Percentiles rank a stretch among this genome's conserved stretches.
Conservation (phyloP, 2,888 invertebrate species). For the Bruchidius siliquastri region DNA sequence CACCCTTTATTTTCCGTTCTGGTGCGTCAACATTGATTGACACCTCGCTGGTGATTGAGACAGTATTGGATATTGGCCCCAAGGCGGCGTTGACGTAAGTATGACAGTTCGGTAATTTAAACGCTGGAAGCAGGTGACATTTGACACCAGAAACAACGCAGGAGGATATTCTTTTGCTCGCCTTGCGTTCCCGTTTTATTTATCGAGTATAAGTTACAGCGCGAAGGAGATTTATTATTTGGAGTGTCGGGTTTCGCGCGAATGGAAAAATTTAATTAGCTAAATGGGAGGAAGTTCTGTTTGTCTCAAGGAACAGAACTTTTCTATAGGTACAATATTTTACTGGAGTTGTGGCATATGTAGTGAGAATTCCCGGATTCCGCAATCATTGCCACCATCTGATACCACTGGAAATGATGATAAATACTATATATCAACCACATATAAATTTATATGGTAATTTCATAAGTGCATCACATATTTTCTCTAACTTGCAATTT, state of each 20-base stretch:
- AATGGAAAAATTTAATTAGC: not conserved
- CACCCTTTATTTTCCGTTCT: not conserved
- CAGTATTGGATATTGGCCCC: not conserved
- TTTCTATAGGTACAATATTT: not conserved
- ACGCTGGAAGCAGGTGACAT: slow-evolving; percentile 25
- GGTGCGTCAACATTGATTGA: not conserved
- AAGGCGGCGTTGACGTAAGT: slow-evolving; percentile 1
- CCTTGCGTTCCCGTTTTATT: not conserved
- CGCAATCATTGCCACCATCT: too few relatives aligned
- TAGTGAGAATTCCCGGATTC: too few relatives aligned
- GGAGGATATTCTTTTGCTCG: not conserved
- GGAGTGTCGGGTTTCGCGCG: not conserved
- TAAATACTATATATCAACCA: too few relatives aligned
- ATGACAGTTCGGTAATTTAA: slow-evolving; percentile 25
- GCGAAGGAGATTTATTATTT: not conserved
- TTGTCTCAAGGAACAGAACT: not conserved
- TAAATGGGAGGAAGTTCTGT: not conserved
- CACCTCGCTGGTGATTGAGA: not conserved
- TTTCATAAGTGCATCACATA: too few relatives aligned
- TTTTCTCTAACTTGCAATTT: too few relatives aligned
- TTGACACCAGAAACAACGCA: slow-evolving; percentile 21
- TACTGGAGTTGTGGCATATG: not conserved
- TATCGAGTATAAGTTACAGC: not conserved
- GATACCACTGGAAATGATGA: too few relatives aligned
- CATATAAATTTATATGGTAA: too few relatives aligned